These are phyloP conservation scores for Upupa epops DNA, from an alignment of 2,113 vertebrate genomes.

Conservation along the genomic window DNA sequence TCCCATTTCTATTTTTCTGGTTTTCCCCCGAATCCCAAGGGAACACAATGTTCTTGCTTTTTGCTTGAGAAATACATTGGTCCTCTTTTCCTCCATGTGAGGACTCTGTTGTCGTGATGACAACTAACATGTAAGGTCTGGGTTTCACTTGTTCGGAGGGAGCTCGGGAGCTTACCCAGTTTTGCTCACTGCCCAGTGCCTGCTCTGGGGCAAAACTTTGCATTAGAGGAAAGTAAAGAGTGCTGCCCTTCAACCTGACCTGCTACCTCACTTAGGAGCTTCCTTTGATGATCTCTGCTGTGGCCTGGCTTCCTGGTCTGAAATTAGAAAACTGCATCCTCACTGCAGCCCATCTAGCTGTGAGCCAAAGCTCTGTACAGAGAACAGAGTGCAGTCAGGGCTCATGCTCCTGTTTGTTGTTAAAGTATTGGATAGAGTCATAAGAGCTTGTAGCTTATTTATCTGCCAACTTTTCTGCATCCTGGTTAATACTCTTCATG, in stretches of 20 bases:
- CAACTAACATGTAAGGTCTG: background rate
- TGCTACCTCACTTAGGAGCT: background rate
- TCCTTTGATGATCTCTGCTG: background rate
- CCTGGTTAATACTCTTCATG: background rate
- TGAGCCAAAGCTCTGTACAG: background rate
- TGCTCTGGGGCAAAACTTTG: background rate
- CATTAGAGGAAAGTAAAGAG: background rate
- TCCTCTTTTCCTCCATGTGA: background rate
- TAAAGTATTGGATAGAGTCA: background rate
- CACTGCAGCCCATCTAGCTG: background rate
- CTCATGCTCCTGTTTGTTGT: background rate
- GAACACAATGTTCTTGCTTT: background rate
- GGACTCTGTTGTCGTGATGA: background rate
- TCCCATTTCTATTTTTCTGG: background rate
- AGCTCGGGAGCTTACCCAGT: background rate
- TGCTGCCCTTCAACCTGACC: background rate
- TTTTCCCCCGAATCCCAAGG: background rate
- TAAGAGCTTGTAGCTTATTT: background rate
- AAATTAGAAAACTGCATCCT: constrained; percentile 20
- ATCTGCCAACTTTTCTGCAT: background rate
- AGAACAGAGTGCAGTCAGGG: background rate
- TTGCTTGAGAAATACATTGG: background rate
- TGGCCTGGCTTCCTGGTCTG: background rate
- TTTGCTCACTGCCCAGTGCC: background rate
- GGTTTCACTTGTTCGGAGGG: background rate